Base-by-base conservation (phyloP, 1,140 invertebrate species). In the Subanguina moxae region DNA sequence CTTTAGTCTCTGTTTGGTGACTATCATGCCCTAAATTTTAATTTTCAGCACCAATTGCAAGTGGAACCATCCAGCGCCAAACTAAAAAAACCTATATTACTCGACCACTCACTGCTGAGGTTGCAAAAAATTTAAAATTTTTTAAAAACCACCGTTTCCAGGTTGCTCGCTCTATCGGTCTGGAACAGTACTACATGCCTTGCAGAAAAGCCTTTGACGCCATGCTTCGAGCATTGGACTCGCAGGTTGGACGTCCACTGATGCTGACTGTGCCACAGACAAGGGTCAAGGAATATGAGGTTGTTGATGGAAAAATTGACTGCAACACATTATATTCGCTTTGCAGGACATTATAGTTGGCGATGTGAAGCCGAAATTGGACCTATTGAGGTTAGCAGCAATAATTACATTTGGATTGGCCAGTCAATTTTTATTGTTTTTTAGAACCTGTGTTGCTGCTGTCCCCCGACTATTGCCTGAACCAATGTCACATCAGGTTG, bases 381-480 rank as follows among this genome's bases (percentile, higher is more conserved):
- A 98, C 85, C 84, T 99, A 32, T 27, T 67, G 3, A 38, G 32
- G 32, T 38, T 38, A 38, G 32, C 11, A 3, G 11, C 32, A 38
- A n/a, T 38, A 11, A 62, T 23, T 23, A 25, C 21, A 45, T n/a
- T 32, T 46, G 3, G 23, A 15, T 30, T 28, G 1, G 19, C 19
- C 13, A 62, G 11, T 28, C 32, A n/a, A n/a, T 42, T 17, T 28
- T 48, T 43, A 67, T 97, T 98, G 32, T 11, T 38, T 38, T 38
- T 38, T 80, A 88, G 94, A 23, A 98, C 95, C 0, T 98, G 95
- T 83, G 91, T 99, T 19, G 95, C 95, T 21, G 94, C 95, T 1
- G 94, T 99, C 73, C 96, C 96, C 7, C 88, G 96, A 58, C 84
- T 98, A 7, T 93, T 98, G 72, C 95, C 95, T 0, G 94, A 97